Evolutionary conservation across 2,888 invertebrate species (phyloP), one percentile per base, ranked within the genome.

Genomic region (Nomada hirtipes): DNA sequence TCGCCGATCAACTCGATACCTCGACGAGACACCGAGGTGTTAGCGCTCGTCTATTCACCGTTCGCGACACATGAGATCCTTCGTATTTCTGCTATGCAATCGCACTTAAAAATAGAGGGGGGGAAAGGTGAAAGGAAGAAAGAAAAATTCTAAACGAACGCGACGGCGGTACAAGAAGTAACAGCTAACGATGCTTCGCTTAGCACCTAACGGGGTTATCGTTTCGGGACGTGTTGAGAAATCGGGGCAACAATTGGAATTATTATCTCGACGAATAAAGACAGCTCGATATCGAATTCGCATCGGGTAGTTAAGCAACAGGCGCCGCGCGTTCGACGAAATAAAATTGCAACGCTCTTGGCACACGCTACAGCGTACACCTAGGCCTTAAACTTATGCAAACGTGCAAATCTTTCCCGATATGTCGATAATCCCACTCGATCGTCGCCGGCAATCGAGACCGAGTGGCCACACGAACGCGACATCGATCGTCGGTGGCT

Each of bases 131-230:
- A 18, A 9, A 36, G 18, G 10, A n/a, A 36, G 23, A 36, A 52
- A 57, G 60, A n/a, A 52, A 47, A 18, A 59, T 47, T 23, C 23
- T 59, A 60, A 76, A 72, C 67, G 18, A 85, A 52, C 13, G 57
- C 78, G 26, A 23, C 72, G 67, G 55, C 74, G 70, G 67, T 57
- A 67, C 42, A 61, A 26, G 57, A 71, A 65, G 71, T 78, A 72
- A 85, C 65, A 75, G 70, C 67, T 74, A 83, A 86, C 59, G 79
- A 85, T 86, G 88, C 76, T 83, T 75, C 63, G 68, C 86, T 88
- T 86, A 88, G 88, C 88, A 86, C 82, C 88, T 86, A 88, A 70
- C 73, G 88, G 88, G 88, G 80, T 86, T 81, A 73, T 86, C 84
- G 86, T 67, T 75, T 50, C 74, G 53, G 59, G 63, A 55, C 78